Evolutionary conservation across 2,888 invertebrate species (phyloP).

Genomic region (Agriopis leucophaearia): DNA sequence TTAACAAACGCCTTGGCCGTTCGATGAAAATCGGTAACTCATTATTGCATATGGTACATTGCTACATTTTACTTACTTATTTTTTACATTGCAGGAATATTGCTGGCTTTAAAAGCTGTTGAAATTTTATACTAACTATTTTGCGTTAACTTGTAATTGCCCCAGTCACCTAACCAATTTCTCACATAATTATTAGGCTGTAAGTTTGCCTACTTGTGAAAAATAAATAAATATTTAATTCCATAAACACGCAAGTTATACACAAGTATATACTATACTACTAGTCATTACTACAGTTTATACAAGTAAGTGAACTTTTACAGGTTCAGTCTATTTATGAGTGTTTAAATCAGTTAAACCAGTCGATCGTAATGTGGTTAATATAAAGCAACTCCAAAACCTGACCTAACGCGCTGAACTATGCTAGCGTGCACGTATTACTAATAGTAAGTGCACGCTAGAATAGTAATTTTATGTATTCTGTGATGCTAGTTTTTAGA

Average conservation of each 20-base stretch:
- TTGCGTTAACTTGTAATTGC: no score
- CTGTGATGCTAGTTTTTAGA: background rate
- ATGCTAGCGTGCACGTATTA: background rate
- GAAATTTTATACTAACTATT: no score
- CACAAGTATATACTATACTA: no score
- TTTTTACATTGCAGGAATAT: no score
- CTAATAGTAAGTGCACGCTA: background rate
- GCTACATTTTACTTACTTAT: no score
- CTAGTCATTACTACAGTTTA: no score
- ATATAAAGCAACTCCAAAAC: slow-evolving; percentile 14
- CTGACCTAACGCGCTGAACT: background rate
- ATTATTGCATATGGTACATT: background rate
- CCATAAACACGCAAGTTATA: no score
- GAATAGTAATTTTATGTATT: background rate
- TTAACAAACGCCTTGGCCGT: background rate
- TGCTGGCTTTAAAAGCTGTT: no score
- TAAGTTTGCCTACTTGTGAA: no score
- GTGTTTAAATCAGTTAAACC: background rate
- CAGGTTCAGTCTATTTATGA: slow-evolving; percentile 2
- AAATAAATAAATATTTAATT: no score
- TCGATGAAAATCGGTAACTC: background rate
- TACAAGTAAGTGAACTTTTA: background rate
- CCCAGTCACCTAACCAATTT: no score
- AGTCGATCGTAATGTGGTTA: slow-evolving; percentile 14
- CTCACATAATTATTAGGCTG: no score